Base-by-base conservation (phyloP, 2,888 invertebrate genomes). In the Phytoseiulus persimilis region DNA sequence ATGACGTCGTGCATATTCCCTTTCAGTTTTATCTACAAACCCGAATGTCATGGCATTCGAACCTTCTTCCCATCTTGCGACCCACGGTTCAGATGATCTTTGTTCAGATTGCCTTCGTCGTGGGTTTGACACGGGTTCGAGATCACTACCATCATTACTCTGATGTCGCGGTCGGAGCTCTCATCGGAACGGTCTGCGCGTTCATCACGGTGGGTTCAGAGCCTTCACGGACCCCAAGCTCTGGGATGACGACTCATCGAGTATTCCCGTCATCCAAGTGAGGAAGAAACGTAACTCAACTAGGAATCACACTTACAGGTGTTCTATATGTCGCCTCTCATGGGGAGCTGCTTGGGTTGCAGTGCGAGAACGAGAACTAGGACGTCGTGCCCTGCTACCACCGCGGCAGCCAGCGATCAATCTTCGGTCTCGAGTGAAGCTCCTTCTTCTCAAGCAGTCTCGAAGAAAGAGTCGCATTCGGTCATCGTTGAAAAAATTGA, bases 111-210 rank as follows among this genome's bases (percentile, higher is more conserved):
- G 87, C 87, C 3, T 87, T 87, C 45, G 87, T 87, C n/a, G 45
- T 87, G 5, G 87, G 39, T n/a, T 31, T 87, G n/a, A 87, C 87
- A 33, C 32, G 87, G 33, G 87, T 87, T 6, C 87, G 87, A 39
- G 87, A 87, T 45, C 87, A 87, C 23, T 87, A 87, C 39, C 87
- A 87, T 23, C 45, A 39, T 31, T 87, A 87, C 14, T 87, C 87
- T 33, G 87, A 87, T n/a, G 32, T 87, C 6, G 87, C 87, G 33
- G 87, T 45, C 6, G 87, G 87, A 6, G 87, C 87, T 45, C 32
- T 87, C 33, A 33, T 87, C n/a, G 87, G 87, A 33, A 33, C 45
- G 11, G 23, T 87, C 39, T 87, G 33, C 33, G 87, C 87, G 33
- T 28, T 32, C 28, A 87, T 87, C 33, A 87, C 87, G 23, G 87